phyloP scores from a whole-genome alignment of 2,888 invertebrate genomes.

The Xylophagus ater region DNA sequence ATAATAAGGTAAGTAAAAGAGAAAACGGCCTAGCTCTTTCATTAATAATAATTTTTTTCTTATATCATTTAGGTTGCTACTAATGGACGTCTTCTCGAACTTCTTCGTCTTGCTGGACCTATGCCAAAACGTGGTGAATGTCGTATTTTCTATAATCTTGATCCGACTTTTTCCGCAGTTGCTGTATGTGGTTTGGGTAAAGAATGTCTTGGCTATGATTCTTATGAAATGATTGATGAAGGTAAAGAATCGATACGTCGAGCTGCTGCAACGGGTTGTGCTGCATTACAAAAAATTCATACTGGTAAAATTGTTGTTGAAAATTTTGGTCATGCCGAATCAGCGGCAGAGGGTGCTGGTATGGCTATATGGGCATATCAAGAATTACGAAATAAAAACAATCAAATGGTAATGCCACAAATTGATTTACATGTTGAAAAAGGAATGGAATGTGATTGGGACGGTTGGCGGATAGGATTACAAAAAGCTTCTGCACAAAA shows the following conservation, averaged over 20 bases:
- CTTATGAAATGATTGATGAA: conserved; percentile 59
- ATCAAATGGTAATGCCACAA: conserved; percentile 25
- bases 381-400: conserved; percentile 34
- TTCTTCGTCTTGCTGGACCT: conserved; percentile 42
- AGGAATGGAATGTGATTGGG: conserved; percentile 53
- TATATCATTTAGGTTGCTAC: conserved; percentile 19
- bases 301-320: conserved; percentile 55
- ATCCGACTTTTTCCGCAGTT: conserved; percentile 51
- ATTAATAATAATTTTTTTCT: neutral
- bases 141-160: conserved; percentile 53
- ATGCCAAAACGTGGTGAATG: conserved; percentile 44
- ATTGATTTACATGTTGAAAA: conserved; percentile 44
- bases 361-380: conserved; percentile 60
- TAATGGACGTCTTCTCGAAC: conserved; percentile 45
- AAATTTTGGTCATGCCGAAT: conserved; percentile 61
- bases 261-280: conserved; percentile 53
- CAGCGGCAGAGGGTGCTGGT: conserved; percentile 66
- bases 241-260: conserved; percentile 61
- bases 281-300: conserved; percentile 44
- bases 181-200: conserved; percentile 66
- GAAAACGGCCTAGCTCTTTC: neutral
- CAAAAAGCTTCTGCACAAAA: conserved; percentile 71
- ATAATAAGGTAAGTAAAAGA: conserved; percentile 38
- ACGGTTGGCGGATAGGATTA: conserved; percentile 61
- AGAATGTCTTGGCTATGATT: conserved; percentile 54